Percentiles rank a stretch among this genome's conserved stretches.
phyloP scores from a whole-genome alignment of 2,113 vertebrate species.

The Lophura nycthemera region DNA sequence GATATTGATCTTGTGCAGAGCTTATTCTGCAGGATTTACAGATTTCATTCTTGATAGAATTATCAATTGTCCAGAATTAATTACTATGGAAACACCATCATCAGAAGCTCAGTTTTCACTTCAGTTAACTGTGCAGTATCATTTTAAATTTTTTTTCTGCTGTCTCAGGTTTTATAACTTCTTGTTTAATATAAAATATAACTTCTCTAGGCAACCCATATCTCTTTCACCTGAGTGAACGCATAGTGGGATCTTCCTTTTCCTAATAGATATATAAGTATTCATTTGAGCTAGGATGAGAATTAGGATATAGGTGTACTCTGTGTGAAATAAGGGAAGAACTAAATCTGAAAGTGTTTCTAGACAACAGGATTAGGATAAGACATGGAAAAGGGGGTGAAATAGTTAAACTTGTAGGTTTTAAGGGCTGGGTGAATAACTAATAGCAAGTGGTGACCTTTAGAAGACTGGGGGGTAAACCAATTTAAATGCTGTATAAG shows the following conservation, averaged over 20 bases:
- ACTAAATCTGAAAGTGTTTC: not conserved
- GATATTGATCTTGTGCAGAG: constrained; percentile 5
- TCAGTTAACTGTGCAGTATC: not conserved
- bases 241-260: not conserved
- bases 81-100: constrained; percentile 41
- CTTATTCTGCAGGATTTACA: constrained; percentile 52
- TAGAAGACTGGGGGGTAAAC: constrained; percentile 58
- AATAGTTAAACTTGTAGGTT: constrained; percentile 44
- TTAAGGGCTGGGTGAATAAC: constrained; percentile 27
- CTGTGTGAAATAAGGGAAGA: not conserved
- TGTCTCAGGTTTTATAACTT: not conserved
- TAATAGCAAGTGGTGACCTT: constrained; percentile 52
- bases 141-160: not conserved
- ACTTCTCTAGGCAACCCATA: not conserved
- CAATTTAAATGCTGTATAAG: constrained; percentile 58
- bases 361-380: not conserved
- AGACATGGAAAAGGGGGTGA: not conserved
- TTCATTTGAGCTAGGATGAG: not conserved
- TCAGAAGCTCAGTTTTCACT: not conserved
- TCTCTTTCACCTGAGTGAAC: not conserved
- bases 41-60: constrained; percentile 39
- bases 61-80: constrained; percentile 54
- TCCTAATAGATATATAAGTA: not conserved
- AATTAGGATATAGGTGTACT: not conserved
- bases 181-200: not conserved